phyloP scores from a whole-genome alignment of 1,140 invertebrate genomes.

The Nephila pilipes region DNA sequence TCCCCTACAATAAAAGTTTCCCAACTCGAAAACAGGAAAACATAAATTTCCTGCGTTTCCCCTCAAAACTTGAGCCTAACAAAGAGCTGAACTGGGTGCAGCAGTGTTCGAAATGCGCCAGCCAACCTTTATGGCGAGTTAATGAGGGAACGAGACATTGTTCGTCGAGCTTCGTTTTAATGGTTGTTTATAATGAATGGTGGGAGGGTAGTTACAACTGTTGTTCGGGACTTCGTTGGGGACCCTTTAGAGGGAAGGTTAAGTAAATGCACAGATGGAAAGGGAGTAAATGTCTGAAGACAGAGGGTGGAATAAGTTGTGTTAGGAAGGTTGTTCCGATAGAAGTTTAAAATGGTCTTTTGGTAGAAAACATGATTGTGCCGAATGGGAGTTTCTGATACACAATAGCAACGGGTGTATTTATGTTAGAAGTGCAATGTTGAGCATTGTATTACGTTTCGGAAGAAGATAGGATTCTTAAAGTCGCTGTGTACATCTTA shows the following conservation, averaged over 20 bases:
- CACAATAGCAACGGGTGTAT: not conserved
- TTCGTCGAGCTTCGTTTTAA: constrained; percentile 56
- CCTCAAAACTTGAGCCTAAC: constrained; percentile 45
- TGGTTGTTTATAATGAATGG: constrained; percentile 57
- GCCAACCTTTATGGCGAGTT: constrained; percentile 60
- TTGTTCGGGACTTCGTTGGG: constrained; percentile 28
- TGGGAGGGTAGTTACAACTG: constrained; percentile 35
- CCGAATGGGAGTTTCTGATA: not conserved
- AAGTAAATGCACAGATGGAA: constrained; percentile 35
- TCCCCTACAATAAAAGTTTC: constrained; percentile 10
- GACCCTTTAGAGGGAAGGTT: constrained; percentile 34
- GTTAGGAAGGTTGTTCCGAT: not conserved
- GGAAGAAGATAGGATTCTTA: too few species aligned
- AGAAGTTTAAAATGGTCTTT: not conserved
- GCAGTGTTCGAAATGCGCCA: constrained; percentile 15
- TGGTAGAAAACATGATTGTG: not conserved
- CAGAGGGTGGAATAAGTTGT: not conserved
- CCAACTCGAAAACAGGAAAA: constrained; percentile 68
- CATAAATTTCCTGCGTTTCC: constrained; percentile 52
- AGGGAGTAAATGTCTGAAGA: constrained; percentile 4
- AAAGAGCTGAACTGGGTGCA: constrained; percentile 35
- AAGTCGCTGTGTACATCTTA: too few species aligned
- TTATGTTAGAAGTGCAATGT: too few species aligned
- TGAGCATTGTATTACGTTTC: too few species aligned
- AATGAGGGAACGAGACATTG: constrained; percentile 66